Conservation (phyloP, 2,113 vertebrate genomes). For the Gymnorhina tibicen region DNA sequence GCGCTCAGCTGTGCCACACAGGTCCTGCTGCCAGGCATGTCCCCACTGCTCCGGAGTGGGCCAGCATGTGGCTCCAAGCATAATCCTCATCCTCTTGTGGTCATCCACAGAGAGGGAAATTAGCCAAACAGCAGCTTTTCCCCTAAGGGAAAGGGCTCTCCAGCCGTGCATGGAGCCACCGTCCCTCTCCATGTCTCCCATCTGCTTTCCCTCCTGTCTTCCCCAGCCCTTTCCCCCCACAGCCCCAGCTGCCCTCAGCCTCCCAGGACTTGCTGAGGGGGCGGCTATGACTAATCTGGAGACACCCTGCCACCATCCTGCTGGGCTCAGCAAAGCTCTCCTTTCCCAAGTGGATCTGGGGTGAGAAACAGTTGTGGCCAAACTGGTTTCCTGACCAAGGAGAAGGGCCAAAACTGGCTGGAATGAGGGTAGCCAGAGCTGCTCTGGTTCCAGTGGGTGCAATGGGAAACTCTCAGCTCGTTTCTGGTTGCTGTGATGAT, state of each 20-base stretch:
- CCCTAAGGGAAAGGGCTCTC: not conserved
- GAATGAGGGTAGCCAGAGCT: not conserved
- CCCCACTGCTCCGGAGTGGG: not conserved
- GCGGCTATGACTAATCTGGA: not conserved
- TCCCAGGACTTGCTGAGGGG: not conserved
- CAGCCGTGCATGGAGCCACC: not conserved
- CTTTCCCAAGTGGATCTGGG: not conserved
- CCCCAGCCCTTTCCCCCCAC: not conserved
- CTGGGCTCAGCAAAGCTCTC: not conserved
- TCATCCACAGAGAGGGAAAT: not conserved
- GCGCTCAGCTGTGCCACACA: not conserved
- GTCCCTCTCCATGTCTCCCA: not conserved
- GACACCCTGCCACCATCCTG: not conserved
- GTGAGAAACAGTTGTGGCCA: not conserved
- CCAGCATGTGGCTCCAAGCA: not conserved
- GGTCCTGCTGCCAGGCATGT: not conserved
- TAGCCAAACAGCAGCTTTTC: not conserved
- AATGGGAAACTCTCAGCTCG: not conserved
- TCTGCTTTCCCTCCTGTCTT: not conserved
- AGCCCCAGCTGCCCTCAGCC: not conserved
- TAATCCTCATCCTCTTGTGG: not conserved
- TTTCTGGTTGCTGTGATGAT: not conserved
- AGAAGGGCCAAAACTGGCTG: not conserved
- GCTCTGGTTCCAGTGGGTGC: not conserved
- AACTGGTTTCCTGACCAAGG: slow-evolving; percentile 28